A percentile compares a stretch with the other conserved stretches of the same genome.
These are phyloP conservation scores for Sipha maydis DNA, from an alignment of 2,888 invertebrate species.

Conservation along the genomic window DNA sequence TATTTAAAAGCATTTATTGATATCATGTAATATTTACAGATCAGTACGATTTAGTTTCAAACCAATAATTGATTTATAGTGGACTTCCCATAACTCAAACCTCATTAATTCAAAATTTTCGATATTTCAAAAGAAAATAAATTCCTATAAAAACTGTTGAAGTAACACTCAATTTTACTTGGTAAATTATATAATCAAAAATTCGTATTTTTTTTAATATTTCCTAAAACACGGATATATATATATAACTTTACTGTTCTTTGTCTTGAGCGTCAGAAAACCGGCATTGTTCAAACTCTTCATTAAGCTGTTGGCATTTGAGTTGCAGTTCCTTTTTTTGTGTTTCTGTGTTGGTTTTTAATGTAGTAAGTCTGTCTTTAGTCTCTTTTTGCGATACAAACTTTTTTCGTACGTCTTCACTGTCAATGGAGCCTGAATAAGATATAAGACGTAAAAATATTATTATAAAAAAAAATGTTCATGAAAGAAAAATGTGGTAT, in stretches of 20 bases:
- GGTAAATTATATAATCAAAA: too few relatives aligned
- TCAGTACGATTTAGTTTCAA: too few relatives aligned
- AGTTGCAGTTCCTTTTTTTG: slow-evolving; percentile 79
- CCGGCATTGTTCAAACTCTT: slow-evolving; percentile 80
- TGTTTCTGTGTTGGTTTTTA: slow-evolving; percentile 78
- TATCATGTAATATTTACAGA: too few relatives aligned
- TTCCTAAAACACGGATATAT: background rate
- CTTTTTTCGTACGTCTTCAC: slow-evolving; percentile 79
- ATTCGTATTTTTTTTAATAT: too few relatives aligned
- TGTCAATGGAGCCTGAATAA: slow-evolving; percentile 75
- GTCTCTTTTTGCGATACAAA: slow-evolving; percentile 81
- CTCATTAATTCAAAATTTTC: too few relatives aligned
- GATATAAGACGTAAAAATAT: background rate
- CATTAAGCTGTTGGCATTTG: slow-evolving; percentile 74
- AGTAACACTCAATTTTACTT: too few relatives aligned
- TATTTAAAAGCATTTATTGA: too few relatives aligned
- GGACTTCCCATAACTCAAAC: too few relatives aligned
- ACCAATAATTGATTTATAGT: too few relatives aligned
- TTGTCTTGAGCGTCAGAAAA: slow-evolving; percentile 83
- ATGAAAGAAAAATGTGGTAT: background rate
- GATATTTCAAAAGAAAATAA: too few relatives aligned
- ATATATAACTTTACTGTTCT: slow-evolving; percentile 73
- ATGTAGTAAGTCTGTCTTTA: slow-evolving; percentile 75
- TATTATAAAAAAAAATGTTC: background rate
- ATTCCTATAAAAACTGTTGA: too few relatives aligned